phyloP scores from a whole-genome alignment of 2,888 invertebrate species.

The Drosophila infuscata region DNA sequence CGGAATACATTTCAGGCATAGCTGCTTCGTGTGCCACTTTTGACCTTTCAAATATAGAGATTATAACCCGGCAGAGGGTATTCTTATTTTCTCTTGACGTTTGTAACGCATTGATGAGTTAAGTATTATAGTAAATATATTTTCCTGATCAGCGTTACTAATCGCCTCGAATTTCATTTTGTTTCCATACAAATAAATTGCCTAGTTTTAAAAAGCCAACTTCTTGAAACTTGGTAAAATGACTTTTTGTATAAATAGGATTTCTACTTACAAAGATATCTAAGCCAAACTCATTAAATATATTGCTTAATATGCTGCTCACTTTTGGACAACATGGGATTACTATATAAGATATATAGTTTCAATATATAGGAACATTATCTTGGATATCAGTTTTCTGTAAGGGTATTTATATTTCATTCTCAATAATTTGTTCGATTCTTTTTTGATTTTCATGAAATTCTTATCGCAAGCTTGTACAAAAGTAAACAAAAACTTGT shows the following conservation, averaged over 20 bases:
- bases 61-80: background rate
- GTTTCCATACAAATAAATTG: background rate
- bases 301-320: background rate
- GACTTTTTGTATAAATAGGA: fast-evolving
- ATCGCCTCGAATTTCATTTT: background rate
- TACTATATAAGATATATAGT: background rate
- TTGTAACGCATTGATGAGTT: background rate
- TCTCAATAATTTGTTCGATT: background rate
- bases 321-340: background rate
- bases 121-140: background rate
- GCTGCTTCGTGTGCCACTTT: background rate
- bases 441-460: conserved; percentile 28
- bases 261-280: background rate
- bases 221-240: background rate
- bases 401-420: background rate
- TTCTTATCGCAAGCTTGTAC: conserved; percentile 15
- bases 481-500: conserved; percentile 45
- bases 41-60: conserved; percentile 28
- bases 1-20: background rate
- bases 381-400: background rate
- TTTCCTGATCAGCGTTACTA: background rate
- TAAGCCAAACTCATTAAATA: no score
- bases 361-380: background rate
- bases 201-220: background rate
- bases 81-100: background rate